Percentiles rank a stretch among this genome's conserved stretches.
Evolutionary conservation across 2,888 invertebrate genomes (phyloP).

Genomic region (Heliconius ismenius): DNA sequence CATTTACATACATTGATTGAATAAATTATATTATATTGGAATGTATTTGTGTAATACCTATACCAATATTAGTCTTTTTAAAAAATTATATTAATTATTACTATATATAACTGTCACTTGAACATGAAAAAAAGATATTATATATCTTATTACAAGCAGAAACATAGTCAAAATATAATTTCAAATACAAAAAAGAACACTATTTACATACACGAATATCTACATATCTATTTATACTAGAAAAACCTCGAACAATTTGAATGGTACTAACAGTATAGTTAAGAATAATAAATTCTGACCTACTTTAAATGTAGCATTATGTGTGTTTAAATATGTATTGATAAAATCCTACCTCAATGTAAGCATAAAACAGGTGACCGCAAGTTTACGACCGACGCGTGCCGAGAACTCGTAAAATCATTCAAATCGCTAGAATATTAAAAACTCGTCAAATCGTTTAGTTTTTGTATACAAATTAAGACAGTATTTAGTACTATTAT

Average conservation of each 20-base stretch:
- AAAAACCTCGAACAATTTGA: neutral
- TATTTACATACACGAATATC: too few species aligned
- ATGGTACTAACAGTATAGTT: neutral
- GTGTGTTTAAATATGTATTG: slow-evolving; percentile 30
- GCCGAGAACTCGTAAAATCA: slow-evolving; percentile 59
- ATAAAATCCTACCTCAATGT: slow-evolving; percentile 40
- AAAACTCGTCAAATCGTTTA: slow-evolving; percentile 39
- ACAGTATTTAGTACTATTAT: slow-evolving; percentile 17
- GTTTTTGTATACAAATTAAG: slow-evolving; percentile 37
- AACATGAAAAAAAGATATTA: neutral
- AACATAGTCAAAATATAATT: neutral
- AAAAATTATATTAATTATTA: neutral
- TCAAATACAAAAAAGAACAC: neutral
- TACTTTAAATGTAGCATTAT: slow-evolving; percentile 22
- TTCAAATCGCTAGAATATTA: slow-evolving; percentile 38
- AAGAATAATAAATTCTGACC: slow-evolving; percentile 13
- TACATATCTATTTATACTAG: neutral
- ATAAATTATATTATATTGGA: neutral
- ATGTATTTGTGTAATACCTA: neutral
- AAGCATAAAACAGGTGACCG: slow-evolving; percentile 72
- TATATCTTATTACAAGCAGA: neutral
- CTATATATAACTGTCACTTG: neutral
- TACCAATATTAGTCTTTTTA: neutral
- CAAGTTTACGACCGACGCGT: slow-evolving; percentile 74
- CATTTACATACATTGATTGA: slow-evolving; percentile 9